Evolutionary conservation across 2,888 invertebrate genomes (phyloP).

Genomic region (Apantesis nais): DNA sequence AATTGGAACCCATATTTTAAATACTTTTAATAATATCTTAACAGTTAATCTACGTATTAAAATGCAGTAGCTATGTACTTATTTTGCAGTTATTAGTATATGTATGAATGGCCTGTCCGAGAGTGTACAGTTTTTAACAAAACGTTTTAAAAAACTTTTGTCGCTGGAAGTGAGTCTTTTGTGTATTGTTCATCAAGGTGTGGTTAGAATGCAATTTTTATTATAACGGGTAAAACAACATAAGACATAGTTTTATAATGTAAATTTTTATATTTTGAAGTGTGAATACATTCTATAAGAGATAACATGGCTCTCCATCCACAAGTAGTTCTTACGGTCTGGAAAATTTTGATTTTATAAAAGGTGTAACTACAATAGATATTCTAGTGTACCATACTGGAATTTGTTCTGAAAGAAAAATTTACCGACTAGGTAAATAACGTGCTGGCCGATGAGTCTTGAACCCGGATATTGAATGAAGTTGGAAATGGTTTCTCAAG

Average conservation of each 20-base stretch:
- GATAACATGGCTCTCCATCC: not conserved
- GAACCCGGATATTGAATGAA: not conserved
- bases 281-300: not conserved
- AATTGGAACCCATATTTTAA: no score
- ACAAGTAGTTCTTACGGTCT: not conserved
- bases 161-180: no score
- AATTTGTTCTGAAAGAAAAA: not conserved
- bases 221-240: not conserved
- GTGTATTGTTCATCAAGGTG: no score
- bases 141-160: no score
- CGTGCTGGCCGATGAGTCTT: not conserved
- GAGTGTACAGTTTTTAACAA: no score
- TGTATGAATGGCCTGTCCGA: no score
- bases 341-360: not conserved
- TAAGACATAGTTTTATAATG: no score
- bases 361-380: not conserved
- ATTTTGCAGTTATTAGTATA: no score
- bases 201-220: not conserved
- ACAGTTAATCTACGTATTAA: no score
- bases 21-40: no score
- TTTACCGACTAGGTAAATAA: not conserved
- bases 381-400: not conserved
- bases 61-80: no score
- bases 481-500: not conserved
- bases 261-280: no score